phyloP scores from a whole-genome alignment of 2,113 vertebrate species.

The Acanthochromis polyacanthus region DNA sequence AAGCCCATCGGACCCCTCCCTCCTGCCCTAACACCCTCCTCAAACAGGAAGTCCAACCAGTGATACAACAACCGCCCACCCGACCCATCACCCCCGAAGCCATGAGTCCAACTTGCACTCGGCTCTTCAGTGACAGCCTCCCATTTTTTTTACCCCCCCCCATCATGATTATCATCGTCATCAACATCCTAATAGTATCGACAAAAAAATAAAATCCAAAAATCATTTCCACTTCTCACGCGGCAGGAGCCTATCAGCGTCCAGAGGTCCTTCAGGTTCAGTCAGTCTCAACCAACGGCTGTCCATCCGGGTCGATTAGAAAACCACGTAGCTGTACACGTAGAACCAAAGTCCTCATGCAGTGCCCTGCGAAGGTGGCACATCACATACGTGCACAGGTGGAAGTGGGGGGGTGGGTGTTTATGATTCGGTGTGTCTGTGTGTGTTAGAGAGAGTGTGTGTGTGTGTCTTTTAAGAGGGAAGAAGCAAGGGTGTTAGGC shows the following conservation, averaged over 20 bases:
- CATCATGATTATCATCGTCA: conserved; percentile 67
- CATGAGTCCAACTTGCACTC: conserved; percentile 59
- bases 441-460: conserved; percentile 37
- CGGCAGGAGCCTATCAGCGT: conserved; percentile 69
- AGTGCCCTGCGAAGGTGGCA: conserved; percentile 67
- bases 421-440: conserved; percentile 32
- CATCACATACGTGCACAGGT: conserved; percentile 74
- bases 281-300: conserved; percentile 63
- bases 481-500: conserved; percentile 71
- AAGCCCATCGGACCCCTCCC: conserved; percentile 1
- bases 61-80: conserved; percentile 58
- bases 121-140: conserved; percentile 64
- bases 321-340: conserved; percentile 69
- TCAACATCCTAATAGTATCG: conserved; percentile 53
- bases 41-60: conserved; percentile 65
- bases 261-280: conserved; percentile 62
- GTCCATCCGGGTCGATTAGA: conserved; percentile 58
- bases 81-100: conserved; percentile 25
- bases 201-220: conserved; percentile 51
- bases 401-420: conserved; percentile 34
- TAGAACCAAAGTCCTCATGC: conserved; percentile 78
- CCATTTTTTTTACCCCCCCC: no score
- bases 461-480: conserved; percentile 53
- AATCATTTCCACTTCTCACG: conserved; percentile 63
- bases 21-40: conserved; percentile 25